phyloP scores from a whole-genome alignment of 2,888 invertebrate genomes.

The Digitonthophagus gazella region DNA sequence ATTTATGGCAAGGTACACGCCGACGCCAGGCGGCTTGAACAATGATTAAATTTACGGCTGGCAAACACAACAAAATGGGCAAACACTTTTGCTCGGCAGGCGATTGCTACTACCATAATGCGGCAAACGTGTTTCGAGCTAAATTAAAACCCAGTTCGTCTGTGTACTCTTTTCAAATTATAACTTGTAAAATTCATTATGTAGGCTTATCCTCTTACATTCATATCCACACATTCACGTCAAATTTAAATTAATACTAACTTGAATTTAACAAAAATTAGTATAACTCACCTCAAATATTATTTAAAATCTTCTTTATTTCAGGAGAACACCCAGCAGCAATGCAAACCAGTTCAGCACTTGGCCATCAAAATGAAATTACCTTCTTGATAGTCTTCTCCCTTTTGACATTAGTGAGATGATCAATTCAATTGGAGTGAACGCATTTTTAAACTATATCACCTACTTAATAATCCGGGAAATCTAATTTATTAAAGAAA shows the following conservation, averaged over 20 bases:
- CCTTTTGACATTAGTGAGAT: slow-evolving; percentile 43
- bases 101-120: background rate
- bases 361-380: slow-evolving; percentile 39
- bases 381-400: slow-evolving; percentile 37
- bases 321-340: slow-evolving; percentile 83
- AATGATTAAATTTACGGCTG: background rate
- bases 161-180: background rate
- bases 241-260: too few relatives aligned
- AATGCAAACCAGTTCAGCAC: slow-evolving; percentile 69
- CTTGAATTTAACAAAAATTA: too few relatives aligned
- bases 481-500: background rate
- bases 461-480: background rate
- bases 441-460: slow-evolving; percentile 27
- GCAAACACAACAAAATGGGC: background rate
- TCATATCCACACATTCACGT: too few relatives aligned
- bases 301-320: slow-evolving; percentile 40
- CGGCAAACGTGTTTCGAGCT: background rate
- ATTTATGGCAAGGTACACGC: background rate
- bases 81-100: background rate
- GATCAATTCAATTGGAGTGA: slow-evolving; percentile 40
- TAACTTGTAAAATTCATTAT: background rate
- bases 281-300: too few relatives aligned
- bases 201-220: too few relatives aligned
- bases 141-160: background rate
- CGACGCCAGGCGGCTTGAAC: background rate